Evolutionary conservation across 2,113 vertebrate genomes (phyloP).

Genomic region (Stictonetta naevosa): DNA sequence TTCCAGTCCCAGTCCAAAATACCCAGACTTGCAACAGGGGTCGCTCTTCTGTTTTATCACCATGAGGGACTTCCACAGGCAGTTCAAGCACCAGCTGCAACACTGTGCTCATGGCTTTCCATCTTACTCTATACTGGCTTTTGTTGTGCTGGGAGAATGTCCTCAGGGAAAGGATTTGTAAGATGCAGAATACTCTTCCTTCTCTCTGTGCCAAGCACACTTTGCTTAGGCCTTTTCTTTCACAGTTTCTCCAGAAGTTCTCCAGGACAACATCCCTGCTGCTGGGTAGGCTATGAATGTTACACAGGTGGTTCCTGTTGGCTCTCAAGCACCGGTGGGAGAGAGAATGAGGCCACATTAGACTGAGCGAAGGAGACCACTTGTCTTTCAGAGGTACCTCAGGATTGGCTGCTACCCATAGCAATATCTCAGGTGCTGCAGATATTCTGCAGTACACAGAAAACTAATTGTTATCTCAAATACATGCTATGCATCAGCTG

Average conservation of each 20-base stretch:
- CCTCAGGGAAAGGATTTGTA: not conserved
- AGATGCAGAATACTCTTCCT: too few relatives aligned
- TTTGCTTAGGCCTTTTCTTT: not conserved
- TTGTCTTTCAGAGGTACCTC: not conserved
- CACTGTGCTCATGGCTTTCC: not conserved
- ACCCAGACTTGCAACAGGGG: not conserved
- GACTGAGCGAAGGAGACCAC: not conserved
- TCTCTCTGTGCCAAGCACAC: rapidly evolving
- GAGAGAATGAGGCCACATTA: not conserved
- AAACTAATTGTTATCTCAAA: not conserved
- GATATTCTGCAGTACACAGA: not conserved
- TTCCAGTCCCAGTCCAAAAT: not conserved
- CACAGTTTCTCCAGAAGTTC: not conserved
- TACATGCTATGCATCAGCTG: rapidly evolving
- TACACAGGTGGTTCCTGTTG: not conserved
- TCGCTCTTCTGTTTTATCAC: not conserved
- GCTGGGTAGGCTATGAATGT: not conserved
- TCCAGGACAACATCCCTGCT: not conserved
- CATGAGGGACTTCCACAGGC: not conserved
- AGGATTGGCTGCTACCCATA: not conserved
- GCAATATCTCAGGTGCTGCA: not conserved
- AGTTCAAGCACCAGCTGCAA: not conserved
- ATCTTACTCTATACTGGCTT: not conserved
- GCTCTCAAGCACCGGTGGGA: not conserved
- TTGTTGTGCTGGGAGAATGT: not conserved